Conservation (phyloP, 2,888 invertebrate species). For the Hyposoter dolosus region DNA sequence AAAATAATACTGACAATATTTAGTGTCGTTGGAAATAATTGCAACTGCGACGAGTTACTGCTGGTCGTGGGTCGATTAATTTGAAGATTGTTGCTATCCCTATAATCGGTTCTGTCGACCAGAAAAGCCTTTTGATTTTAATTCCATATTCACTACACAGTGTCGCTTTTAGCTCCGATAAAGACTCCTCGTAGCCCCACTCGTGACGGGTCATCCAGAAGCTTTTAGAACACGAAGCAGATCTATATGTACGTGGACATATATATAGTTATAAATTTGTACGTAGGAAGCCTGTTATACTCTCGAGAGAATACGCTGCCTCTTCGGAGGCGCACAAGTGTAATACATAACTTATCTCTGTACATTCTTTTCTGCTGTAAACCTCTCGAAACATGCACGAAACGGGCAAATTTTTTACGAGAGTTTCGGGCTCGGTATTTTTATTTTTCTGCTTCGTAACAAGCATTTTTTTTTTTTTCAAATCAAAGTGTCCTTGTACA, state of each 20-base stretch:
- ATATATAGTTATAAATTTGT: not conserved
- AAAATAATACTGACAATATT: not conserved
- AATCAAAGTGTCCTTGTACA: not conserved
- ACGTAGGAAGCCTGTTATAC: slow-evolving; percentile 24
- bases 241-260: not conserved
- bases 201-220: slow-evolving; percentile 54
- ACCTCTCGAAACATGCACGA: slow-evolving; percentile 51
- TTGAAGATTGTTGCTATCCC: slow-evolving; percentile 26
- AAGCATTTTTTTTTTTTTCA: not conserved
- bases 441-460: not conserved
- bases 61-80: slow-evolving; percentile 35
- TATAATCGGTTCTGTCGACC: slow-evolving; percentile 36
- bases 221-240: slow-evolving; percentile 49
- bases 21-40: not conserved
- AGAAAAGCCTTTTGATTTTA: slow-evolving; percentile 25
- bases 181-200: slow-evolving; percentile 25
- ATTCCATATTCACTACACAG: not conserved
- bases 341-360: slow-evolving; percentile 6
- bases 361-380: not conserved
- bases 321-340: slow-evolving; percentile 16
- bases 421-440: not conserved
- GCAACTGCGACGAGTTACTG: not conserved
- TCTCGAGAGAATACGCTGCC: not conserved
- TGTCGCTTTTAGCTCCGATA: slow-evolving; percentile 57
- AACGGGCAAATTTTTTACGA: slow-evolving; percentile 4